Evolutionary conservation across 2,797 vertebrate genomes (phyloP), one percentile per base, ranked within the genome.

Genomic region (Prunella strophiata): DNA sequence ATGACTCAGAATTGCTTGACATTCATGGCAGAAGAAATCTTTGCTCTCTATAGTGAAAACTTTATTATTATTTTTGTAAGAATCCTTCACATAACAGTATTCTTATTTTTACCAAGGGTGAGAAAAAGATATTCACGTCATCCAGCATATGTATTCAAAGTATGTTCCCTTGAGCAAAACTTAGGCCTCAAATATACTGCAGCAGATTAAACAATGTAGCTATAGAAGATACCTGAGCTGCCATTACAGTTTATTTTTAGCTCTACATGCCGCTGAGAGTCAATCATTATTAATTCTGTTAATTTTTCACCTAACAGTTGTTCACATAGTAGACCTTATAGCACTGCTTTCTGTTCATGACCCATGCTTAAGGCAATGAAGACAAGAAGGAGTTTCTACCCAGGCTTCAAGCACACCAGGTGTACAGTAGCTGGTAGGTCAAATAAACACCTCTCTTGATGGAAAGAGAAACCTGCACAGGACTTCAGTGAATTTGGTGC

Each of bases 91-190:
- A 3, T 59, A 92, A 51, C 13, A 73, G 7, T 58, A 22, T 74
- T 73, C 16, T 21, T 55, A 8, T 45, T 89, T 84, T 93, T 87
- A 50, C 62, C 12, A 57, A 79, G 21, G 16, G 5, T 72, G 42
- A 68, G 62, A 26, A 68, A 57, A 75, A 89, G 5, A 4, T 63
- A 34, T 82, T 76, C 17, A 2, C 9, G 13, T 59, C 5, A 52
- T 36, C 18, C 0, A 0, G 10, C 17, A 15, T 42, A 29, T 2
- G 4, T 30, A 29, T 72, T 71, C 10, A 18, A 43, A 66, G 9
- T 12, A 13, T 59, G 19, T 74, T 74, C 25, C 15, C 45, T 77
- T 68, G 59, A 30, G 77, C 21, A 47, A 74, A 90, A 42, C 11
- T 59, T 67, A 67, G 48, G 13, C 21, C n/a, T 75, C 63, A 47